A percentile compares a stretch with the other conserved stretches of the same genome.
These are phyloP conservation scores for Tenthredo livida DNA, from an alignment of 2,888 invertebrate species.

Conservation along the genomic window DNA sequence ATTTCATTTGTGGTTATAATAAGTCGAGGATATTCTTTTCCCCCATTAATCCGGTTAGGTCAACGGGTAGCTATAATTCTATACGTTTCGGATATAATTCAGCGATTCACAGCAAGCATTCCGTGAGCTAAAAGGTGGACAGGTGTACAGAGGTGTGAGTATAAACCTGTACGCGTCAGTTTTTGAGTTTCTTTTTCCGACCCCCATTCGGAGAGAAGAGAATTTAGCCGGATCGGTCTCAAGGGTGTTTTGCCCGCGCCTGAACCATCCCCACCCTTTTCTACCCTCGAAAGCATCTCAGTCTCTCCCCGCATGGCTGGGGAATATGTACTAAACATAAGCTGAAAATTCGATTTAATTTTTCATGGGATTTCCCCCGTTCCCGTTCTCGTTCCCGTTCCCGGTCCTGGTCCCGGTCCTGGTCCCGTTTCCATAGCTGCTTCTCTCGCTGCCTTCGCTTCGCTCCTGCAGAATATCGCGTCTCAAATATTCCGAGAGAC, in stretches of 20 bases:
- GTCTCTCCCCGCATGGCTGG: constrained; percentile 27
- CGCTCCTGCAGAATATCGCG: not conserved
- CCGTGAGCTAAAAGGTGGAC: not conserved
- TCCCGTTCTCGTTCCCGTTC: not conserved
- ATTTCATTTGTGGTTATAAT: not conserved
- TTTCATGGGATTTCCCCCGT: constrained; percentile 38
- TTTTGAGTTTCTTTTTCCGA: constrained; percentile 32
- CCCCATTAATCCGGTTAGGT: not conserved
- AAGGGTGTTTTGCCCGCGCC: constrained; percentile 43
- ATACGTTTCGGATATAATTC: not conserved
- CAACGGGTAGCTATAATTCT: not conserved
- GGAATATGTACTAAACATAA: constrained; percentile 50
- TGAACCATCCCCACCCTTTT: constrained; percentile 16
- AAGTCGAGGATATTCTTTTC: not conserved
- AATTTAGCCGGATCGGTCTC: constrained; percentile 52
- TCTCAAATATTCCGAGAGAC: constrained; percentile 17
- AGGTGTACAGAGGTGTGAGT: constrained; percentile 2
- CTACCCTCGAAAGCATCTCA: constrained; percentile 32
- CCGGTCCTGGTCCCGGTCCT: not conserved
- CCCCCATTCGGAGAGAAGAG: constrained; percentile 40
- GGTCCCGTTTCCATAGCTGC: not conserved
- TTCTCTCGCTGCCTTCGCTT: not conserved
- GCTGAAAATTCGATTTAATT: constrained; percentile 53
- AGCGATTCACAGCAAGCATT: not conserved
- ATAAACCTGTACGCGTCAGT: constrained; percentile 12